phyloP scores from a whole-genome alignment of 2,113 vertebrate genomes.

The Seriola dumerili region DNA sequence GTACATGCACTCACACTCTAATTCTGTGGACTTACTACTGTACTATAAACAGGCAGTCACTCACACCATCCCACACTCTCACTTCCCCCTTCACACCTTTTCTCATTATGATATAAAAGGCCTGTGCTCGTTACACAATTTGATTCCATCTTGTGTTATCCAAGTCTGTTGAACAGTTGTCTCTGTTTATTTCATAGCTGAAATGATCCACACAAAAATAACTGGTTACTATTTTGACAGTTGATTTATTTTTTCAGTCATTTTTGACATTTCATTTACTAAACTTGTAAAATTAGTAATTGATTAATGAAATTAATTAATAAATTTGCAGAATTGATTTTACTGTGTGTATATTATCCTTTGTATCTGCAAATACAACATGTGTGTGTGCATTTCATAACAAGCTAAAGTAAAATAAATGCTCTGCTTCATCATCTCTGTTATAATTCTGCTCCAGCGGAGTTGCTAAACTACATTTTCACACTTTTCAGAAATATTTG shows the following conservation, averaged over 20 bases:
- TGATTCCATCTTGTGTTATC: not conserved
- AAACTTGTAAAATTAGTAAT: not conserved
- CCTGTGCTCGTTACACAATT: not conserved
- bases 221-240: not conserved
- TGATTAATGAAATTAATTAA: not conserved
- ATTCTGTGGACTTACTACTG: not conserved
- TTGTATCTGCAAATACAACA: not conserved
- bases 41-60: not conserved
- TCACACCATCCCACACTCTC: slow-evolving; percentile 6
- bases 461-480: slow-evolving; percentile 4
- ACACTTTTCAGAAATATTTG: slow-evolving; percentile 11
- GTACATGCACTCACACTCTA: not conserved
- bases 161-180: not conserved
- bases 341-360: not conserved
- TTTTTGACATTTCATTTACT: too few relatives aligned
- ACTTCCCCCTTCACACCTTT: slow-evolving; percentile 15
- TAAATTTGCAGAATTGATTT: not conserved
- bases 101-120: not conserved
- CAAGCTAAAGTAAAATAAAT: not conserved
- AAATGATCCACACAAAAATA: not conserved
- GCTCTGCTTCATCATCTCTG: not conserved
- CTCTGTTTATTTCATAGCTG: not conserved
- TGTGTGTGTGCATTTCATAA: not conserved
- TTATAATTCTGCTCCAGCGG: not conserved
- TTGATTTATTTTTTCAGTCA: too few relatives aligned